A percentile compares a stretch with the other conserved stretches of the same genome.
Evolutionary conservation across 92 coral and sea anemone species (phyloP).

Genomic region (Parazoanthus swiftii): DNA sequence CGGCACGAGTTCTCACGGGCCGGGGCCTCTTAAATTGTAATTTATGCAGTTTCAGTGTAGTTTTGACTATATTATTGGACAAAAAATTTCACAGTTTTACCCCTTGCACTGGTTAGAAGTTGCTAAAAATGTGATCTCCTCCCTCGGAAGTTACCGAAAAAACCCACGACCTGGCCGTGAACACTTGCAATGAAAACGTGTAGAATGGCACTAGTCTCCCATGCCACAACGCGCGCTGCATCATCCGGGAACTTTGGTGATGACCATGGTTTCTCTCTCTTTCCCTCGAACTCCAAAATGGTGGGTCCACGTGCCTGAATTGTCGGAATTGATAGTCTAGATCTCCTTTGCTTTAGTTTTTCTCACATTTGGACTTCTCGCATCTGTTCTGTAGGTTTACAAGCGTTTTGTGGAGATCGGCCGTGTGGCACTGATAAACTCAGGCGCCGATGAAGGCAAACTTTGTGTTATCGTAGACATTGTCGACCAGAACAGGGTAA

Average conservation of each 20-base stretch:
- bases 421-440: constrained; percentile 93
- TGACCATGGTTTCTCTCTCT: constrained; percentile 36
- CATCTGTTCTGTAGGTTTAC: constrained; percentile 77
- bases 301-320: constrained; percentile 87
- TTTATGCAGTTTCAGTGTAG: too few species aligned
- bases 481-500: constrained; percentile 96
- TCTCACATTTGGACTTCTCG: constrained; percentile 37
- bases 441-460: constrained; percentile 96
- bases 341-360: constrained; percentile 25
- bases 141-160: too few species aligned
- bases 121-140: too few species aligned
- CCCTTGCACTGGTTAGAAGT: too few species aligned
- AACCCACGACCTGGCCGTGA: too few species aligned
- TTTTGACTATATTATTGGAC: too few species aligned
- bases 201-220: constrained; percentile 32
- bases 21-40: too few species aligned
- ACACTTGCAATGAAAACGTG: too few species aligned
- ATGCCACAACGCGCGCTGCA: constrained; percentile 37
- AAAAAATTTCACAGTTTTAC: too few species aligned
- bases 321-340: constrained; percentile 31
- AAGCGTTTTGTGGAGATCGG: constrained; percentile 98
- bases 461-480: constrained; percentile 97
- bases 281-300: constrained; percentile 72
- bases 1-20: too few species aligned
- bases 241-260: constrained; percentile 46